These are phyloP conservation scores for Etheostoma spectabile DNA, from an alignment of 2,113 vertebrate species.

Conservation along the genomic window DNA sequence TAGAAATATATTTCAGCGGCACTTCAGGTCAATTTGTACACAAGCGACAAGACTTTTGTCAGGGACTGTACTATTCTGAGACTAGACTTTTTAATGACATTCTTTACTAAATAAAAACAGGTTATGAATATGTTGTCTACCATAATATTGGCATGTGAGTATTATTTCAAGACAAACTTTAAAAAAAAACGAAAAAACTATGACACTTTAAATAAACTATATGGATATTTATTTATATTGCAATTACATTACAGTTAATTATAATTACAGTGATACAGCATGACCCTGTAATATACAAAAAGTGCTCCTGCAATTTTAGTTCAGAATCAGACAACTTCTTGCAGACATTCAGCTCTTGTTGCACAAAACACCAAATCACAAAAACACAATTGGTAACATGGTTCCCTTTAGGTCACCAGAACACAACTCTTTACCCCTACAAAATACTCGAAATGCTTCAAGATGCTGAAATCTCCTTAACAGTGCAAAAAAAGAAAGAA, in stretches of 20 bases:
- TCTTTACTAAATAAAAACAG: too few species aligned
- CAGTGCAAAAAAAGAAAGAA: slow-evolving; percentile 67
- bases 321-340: slow-evolving; percentile 53
- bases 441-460: slow-evolving; percentile 65
- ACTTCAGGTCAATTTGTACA: too few species aligned
- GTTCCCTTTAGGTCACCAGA: slow-evolving; percentile 31
- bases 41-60: too few species aligned
- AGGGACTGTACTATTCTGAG: too few species aligned
- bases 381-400: slow-evolving; percentile 32
- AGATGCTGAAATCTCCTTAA: slow-evolving; percentile 33
- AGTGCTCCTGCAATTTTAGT: slow-evolving; percentile 55
- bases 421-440: neutral
- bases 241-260: slow-evolving; percentile 69
- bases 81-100: too few species aligned
- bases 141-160: too few species aligned
- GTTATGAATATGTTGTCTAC: too few species aligned
- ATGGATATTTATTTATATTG: slow-evolving; percentile 73
- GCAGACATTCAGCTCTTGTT: slow-evolving; percentile 26
- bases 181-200: neutral
- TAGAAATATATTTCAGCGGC: too few species aligned
- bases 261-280: slow-evolving; percentile 53
- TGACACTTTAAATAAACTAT: slow-evolving; percentile 25
- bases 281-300: slow-evolving; percentile 56
- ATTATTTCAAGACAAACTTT: neutral
- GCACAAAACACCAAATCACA: slow-evolving; percentile 49